phyloP scores from a whole-genome alignment of 2,888 invertebrate species.

The Acanthosoma haemorrhoidale region DNA sequence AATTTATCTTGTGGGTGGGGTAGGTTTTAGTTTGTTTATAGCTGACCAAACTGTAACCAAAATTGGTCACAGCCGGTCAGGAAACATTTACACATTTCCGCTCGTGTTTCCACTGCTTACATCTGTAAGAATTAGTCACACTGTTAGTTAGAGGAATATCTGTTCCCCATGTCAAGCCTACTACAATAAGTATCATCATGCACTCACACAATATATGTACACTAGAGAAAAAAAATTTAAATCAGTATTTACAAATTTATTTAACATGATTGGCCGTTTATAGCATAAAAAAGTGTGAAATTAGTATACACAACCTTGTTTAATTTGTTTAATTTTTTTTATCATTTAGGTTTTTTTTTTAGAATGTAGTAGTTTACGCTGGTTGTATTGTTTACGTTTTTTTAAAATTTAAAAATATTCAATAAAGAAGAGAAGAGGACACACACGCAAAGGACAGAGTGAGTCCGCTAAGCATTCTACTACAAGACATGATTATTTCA shows the following conservation, averaged over 20 bases:
- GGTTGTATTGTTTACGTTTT: constrained; percentile 19
- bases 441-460: constrained; percentile 37
- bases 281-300: constrained; percentile 19
- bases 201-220: constrained; percentile 40
- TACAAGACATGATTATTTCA: constrained; percentile 40
- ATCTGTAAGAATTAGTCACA: constrained; percentile 42
- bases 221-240: constrained; percentile 32
- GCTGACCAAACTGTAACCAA: constrained; percentile 33
- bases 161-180: constrained; percentile 38
- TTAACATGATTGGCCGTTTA: constrained; percentile 23
- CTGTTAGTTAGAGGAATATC: constrained; percentile 41
- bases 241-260: constrained; percentile 34
- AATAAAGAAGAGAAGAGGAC: constrained; percentile 36
- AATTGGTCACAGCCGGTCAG: constrained; percentile 35
- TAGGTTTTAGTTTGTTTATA: constrained; percentile 39
- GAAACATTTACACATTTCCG: constrained; percentile 38
- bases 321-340: constrained; percentile 21
- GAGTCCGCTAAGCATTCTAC: constrained; percentile 39
- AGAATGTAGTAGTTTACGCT: constrained; percentile 25
- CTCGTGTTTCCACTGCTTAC: constrained; percentile 38
- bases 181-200: constrained; percentile 40
- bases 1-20: constrained; percentile 39
- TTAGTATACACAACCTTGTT: constrained; percentile 25
- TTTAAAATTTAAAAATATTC: constrained; percentile 26
- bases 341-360: constrained; percentile 27